Conservation (phyloP, 2,888 invertebrate species). For the Pollenia griseotomentosa region DNA sequence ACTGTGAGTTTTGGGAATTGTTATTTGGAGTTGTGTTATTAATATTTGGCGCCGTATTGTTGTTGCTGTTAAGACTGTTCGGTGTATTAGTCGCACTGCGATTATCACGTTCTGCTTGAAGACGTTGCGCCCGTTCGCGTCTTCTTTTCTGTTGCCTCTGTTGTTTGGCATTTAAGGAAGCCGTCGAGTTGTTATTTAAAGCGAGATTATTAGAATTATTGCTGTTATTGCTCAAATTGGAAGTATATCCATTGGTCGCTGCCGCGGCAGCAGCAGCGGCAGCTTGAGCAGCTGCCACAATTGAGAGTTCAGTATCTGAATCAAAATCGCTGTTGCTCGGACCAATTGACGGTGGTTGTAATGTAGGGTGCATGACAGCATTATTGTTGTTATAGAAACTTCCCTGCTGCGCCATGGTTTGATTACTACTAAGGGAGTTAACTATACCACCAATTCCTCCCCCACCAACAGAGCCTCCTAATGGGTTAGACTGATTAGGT, state of each 20-base stretch:
- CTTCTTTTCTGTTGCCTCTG: slow-evolving; percentile 91
- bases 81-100: slow-evolving; percentile 81
- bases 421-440: slow-evolving; percentile 47
- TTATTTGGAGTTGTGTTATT: slow-evolving; percentile 67
- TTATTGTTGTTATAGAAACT: slow-evolving; percentile 59
- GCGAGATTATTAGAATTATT: slow-evolving; percentile 68
- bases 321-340: slow-evolving; percentile 81
- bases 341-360: slow-evolving; percentile 70
- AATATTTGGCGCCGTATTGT: slow-evolving; percentile 55
- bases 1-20: slow-evolving; percentile 67
- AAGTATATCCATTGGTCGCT: slow-evolving; percentile 78
- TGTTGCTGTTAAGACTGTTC: slow-evolving; percentile 77
- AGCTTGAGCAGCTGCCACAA: slow-evolving; percentile 79
- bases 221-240: slow-evolving; percentile 68
- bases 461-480: slow-evolving; percentile 58
- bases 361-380: slow-evolving; percentile 33
- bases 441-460: slow-evolving; percentile 54
- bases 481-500: slow-evolving; percentile 67
- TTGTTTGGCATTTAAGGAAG: slow-evolving; percentile 81
- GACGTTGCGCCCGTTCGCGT: slow-evolving; percentile 95
- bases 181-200: slow-evolving; percentile 74
- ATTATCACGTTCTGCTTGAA: slow-evolving; percentile 92
- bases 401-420: slow-evolving; percentile 19
- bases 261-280: slow-evolving; percentile 75
- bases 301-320: slow-evolving; percentile 82